phyloP scores from a whole-genome alignment of 2,113 vertebrate genomes.

The Notiomystis cincta region DNA sequence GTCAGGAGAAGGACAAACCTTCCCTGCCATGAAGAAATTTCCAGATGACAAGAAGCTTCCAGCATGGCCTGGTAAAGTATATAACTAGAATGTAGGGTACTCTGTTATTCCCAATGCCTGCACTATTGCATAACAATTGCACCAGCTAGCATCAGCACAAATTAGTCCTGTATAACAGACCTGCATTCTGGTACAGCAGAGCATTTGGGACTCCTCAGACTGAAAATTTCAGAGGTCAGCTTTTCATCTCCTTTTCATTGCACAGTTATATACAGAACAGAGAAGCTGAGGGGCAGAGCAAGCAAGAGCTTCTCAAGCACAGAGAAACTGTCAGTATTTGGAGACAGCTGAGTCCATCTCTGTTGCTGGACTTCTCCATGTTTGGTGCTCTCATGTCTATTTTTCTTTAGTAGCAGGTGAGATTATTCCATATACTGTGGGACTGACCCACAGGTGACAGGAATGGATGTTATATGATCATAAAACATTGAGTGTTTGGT shows the following conservation, averaged over 20 bases:
- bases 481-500: background rate
- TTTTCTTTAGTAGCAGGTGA: background rate
- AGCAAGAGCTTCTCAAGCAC: background rate
- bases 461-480: background rate
- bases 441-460: background rate
- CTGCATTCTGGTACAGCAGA: background rate
- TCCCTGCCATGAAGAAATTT: background rate
- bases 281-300: background rate
- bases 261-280: background rate
- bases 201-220: background rate
- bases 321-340: background rate
- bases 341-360: background rate
- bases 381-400: background rate
- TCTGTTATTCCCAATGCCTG: background rate
- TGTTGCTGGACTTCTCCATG: background rate
- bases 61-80: background rate
- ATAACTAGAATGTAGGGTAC: background rate
- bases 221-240: background rate
- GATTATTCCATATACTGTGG: background rate
- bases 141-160: background rate
- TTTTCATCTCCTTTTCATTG: background rate
- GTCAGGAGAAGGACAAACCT: background rate
- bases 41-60: background rate
- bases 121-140: background rate
- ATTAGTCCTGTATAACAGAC: background rate